Evolutionary conservation across 1,140 invertebrate species (phyloP).

Genomic region (Argopecten irradians): DNA sequence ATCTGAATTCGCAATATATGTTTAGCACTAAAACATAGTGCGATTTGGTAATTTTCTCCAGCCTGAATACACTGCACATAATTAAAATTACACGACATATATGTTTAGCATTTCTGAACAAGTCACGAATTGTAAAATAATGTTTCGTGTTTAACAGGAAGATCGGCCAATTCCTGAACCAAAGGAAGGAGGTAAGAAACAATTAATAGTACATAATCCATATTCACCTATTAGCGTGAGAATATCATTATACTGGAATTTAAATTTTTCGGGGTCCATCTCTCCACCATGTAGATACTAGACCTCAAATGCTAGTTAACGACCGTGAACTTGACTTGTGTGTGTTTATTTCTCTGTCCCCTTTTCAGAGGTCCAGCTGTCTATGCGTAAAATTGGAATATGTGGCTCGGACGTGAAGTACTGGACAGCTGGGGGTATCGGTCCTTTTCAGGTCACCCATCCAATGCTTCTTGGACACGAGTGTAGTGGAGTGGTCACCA

Average conservation of each 20-base stretch:
- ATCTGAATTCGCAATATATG: too few relatives aligned
- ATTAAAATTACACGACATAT: too few relatives aligned
- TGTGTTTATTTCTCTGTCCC: background rate
- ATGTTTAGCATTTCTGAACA: too few relatives aligned
- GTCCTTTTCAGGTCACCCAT: constrained; percentile 64
- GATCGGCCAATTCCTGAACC: constrained; percentile 65
- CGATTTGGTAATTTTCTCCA: too few relatives aligned
- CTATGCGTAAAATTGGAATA: constrained; percentile 94
- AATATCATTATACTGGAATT: too few relatives aligned
- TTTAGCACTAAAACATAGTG: too few relatives aligned
- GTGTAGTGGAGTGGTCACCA: constrained; percentile 75
- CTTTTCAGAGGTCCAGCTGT: constrained; percentile 87
- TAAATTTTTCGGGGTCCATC: too few relatives aligned
- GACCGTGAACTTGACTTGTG: background rate
- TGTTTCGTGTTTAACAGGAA: constrained; percentile 47
- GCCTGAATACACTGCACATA: too few relatives aligned
- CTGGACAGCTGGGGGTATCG: constrained; percentile 86
- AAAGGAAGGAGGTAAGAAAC: constrained; percentile 56
- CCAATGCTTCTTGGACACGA: constrained; percentile 75
- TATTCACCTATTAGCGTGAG: too few relatives aligned
- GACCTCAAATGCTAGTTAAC: background rate
- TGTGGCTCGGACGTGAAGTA: constrained; percentile 97
- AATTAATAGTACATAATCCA: too few relatives aligned
- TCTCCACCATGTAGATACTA: background rate
- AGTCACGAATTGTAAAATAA: too few relatives aligned